Base-by-base conservation (phyloP, 2,113 vertebrate genomes). In the Pelmatolapia mariae region DNA sequence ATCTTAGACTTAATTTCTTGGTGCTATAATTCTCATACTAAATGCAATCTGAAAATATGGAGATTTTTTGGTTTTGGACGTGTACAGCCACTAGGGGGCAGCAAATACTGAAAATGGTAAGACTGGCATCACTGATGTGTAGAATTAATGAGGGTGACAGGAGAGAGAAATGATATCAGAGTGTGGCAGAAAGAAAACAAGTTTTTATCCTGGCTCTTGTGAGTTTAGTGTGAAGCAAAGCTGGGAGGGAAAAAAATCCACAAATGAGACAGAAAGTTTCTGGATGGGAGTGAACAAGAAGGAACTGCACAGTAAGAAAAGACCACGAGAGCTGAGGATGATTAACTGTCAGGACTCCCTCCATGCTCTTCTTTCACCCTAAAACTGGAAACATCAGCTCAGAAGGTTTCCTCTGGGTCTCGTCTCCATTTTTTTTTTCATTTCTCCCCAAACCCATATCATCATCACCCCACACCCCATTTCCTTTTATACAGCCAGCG, bases 31-130 rank as follows among this genome's bases (percentile, higher is more conserved):
- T 78, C 24, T 78, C 73, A 12, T n/a, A 76, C 71, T n/a, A 52
- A 78, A 78, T 6, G 12, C 50, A 57, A 22, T 19, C 19, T 56
- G 22, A 38, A 71, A 91, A 87, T 31, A 33, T 80, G 19, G 45
- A 76, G 1, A 61, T 2, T 61, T 61, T 61, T 61, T n/a, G n/a
- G n/a, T 50, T 73, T 18, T 36, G 36, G 6, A 81, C 4, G 4
- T 31, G 26, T 18, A 15, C 1, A 36, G 52, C 93, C 96, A 93
- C 93, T 89, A 95, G 95, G 80, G 91, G 96, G 94, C 94, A 95
- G 91, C 92, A 93, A 82, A 92, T 12, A 36, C 83, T 19, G 52
- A 53, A 13, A 78, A 53, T 36, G 56, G 47, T 7, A 81, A 36
- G 36, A 47, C 31, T 7, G 24, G 43, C 8, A 29, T 36, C 50